A percentile compares a stretch with the other conserved stretches of the same genome.
Conservation (phyloP, 2,797 vertebrate species). For the Darevskia nairensis region DNA sequence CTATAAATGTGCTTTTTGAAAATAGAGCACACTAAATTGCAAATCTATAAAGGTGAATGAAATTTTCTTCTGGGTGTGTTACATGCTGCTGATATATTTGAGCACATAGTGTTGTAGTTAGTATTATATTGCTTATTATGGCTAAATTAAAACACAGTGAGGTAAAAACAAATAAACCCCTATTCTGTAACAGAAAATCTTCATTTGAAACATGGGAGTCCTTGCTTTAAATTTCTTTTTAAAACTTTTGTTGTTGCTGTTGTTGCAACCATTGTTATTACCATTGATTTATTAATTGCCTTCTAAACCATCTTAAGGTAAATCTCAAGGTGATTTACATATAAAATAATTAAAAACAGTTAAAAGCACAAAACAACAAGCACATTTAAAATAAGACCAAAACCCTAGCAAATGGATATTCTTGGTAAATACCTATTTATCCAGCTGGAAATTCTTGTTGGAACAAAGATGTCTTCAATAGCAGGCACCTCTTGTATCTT, state of each 20-base stretch:
- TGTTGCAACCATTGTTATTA: too few relatives aligned
- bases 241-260: neutral
- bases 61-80: neutral
- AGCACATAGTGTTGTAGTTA: neutral
- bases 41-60: neutral
- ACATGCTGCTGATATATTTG: neutral
- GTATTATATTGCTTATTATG: neutral
- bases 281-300: too few relatives aligned
- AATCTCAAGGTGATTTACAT: too few relatives aligned
- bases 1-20: neutral
- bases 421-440: too few relatives aligned
- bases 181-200: slow-evolving; percentile 12
- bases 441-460: too few relatives aligned
- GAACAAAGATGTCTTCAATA: too few relatives aligned
- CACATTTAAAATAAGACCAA: too few relatives aligned
- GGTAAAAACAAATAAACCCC: neutral
- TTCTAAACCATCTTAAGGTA: too few relatives aligned
- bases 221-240: slow-evolving; percentile 1
- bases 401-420: too few relatives aligned
- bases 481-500: too few relatives aligned
- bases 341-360: too few relatives aligned
- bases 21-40: neutral
- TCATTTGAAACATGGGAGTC: neutral
- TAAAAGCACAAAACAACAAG: too few relatives aligned
- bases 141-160: neutral